Evolutionary conservation across 2,113 vertebrate genomes (phyloP).

Genomic region (Cichladusa arquata): DNA sequence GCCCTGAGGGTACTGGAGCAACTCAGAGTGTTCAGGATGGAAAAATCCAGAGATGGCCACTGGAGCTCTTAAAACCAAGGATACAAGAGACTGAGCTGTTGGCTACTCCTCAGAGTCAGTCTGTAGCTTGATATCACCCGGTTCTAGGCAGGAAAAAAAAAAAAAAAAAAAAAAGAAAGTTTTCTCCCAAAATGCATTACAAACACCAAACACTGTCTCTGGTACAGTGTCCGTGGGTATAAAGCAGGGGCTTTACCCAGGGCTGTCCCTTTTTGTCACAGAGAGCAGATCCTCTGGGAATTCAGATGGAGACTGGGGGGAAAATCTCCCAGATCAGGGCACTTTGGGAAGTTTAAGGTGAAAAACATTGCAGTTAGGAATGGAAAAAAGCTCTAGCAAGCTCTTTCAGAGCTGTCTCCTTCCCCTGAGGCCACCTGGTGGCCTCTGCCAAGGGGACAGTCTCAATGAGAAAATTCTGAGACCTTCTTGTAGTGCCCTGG

Average conservation of each 20-base stretch:
- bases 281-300: background rate
- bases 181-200: background rate
- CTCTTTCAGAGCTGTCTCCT: background rate
- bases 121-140: background rate
- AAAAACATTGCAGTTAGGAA: background rate
- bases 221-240: fast-evolving
- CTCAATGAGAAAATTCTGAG: background rate
- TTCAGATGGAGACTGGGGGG: background rate
- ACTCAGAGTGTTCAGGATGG: background rate
- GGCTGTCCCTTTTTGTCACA: background rate
- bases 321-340: background rate
- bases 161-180: background rate
- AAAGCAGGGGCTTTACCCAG: background rate
- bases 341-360: background rate
- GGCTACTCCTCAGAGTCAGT: background rate
- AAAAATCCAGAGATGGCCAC: background rate
- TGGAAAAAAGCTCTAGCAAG: background rate
- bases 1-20: background rate
- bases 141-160: background rate
- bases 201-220: background rate
- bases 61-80: background rate
- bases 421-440: background rate
- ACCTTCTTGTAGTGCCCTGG: background rate
- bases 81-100: background rate
- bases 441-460: background rate